These are phyloP conservation scores for Nothoprocta pentlandii DNA, from an alignment of 2,113 vertebrate species.

Conservation along the genomic window DNA sequence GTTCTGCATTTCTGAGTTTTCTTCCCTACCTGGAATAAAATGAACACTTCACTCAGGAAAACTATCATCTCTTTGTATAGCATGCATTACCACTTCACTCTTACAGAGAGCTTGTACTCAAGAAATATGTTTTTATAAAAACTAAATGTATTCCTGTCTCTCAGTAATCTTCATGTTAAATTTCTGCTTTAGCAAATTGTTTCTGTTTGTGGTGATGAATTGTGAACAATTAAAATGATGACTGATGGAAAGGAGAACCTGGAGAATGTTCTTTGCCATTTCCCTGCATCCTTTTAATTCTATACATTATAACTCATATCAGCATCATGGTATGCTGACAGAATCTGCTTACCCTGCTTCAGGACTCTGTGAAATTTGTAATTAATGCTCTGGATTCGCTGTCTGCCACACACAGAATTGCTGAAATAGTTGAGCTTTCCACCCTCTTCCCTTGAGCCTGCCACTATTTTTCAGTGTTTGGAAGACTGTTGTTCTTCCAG, in stretches of 20 bases:
- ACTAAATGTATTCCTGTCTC: background rate
- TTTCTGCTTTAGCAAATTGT: background rate
- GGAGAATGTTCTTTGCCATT: background rate
- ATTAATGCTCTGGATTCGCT: background rate
- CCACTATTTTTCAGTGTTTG: background rate
- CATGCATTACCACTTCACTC: background rate
- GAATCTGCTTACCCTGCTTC: background rate
- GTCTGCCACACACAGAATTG: background rate
- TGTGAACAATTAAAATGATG: background rate
- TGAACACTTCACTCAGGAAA: background rate
- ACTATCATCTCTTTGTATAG: background rate
- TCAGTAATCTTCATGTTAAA: background rate
- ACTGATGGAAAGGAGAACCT: background rate
- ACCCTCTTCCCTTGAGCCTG: background rate
- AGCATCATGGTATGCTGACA: background rate
- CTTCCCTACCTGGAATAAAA: background rate
- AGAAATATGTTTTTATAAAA: background rate
- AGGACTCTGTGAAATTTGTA: background rate
- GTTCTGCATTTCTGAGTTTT: background rate
- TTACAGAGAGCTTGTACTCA: background rate
- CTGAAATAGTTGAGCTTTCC: slow-evolving; percentile 1
- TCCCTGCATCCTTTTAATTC: background rate
- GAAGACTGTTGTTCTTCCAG: background rate
- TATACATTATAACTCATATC: background rate
- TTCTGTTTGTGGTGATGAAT: background rate